Evolutionary conservation across 2,113 vertebrate genomes (phyloP), one percentile per base, ranked within the genome.

Genomic region (Euleptes europaea): DNA sequence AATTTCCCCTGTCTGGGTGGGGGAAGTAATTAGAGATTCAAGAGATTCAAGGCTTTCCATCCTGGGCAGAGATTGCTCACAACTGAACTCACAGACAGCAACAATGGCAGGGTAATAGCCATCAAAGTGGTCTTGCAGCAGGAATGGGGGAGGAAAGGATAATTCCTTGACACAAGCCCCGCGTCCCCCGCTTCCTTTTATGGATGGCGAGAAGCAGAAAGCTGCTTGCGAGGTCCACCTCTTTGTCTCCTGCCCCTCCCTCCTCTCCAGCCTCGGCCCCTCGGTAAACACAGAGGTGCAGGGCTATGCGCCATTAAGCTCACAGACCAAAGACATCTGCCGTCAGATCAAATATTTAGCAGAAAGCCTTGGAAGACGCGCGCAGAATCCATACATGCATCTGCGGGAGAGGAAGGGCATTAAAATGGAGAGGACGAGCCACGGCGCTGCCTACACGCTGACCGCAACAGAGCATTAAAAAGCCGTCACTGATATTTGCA

Each of bases 301-400:
- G 42, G 57, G 63, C 63, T n/a, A 33, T 1, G 42, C 78, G 6
- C 63, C 63, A 49, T 47, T 47, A 21, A 67, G 21, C 40, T 9
- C 40, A 47, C 78, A 67, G 78, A 33, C 28, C 63, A 47, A 47
- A 67, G 78, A 44, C 2, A 21, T 67, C 78, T 67, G 63, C 78
- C n/a, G 63, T 33, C 78, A 67, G 63, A 67, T 80, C 78, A 80
- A 67, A 67, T 67, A 49, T 67, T 80, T 66, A 80, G 63, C 63
- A 49, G 63, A 3, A n/a, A 67, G 42, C 40, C 63, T 67, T 63
- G 17, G 60, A 6, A 63, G 17, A 66, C 1, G 60, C 28, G 4
- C 57, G 7, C 75, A 38, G 75, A 78, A 78, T 78, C 75, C 33
- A 60, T 47, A 60, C 51, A 38, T 26, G 76, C 5, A 40, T 38